Evolutionary conservation across 2,888 invertebrate genomes (phyloP), one percentile per base, ranked within the genome.

Genomic region (Tachystola acroxantha): DNA sequence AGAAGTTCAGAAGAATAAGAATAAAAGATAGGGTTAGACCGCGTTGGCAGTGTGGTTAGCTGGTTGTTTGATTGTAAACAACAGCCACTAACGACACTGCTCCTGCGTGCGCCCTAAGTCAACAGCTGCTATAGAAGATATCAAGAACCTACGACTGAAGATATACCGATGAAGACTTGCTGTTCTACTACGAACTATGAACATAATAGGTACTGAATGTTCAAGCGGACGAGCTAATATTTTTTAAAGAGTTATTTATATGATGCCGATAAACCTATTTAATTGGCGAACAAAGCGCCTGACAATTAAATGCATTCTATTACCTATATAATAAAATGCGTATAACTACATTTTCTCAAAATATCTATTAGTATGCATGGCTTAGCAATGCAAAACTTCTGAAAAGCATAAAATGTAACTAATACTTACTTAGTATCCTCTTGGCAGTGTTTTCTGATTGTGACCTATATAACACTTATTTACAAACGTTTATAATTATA

Each of bases 31-130:
- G 63, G 82, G 82, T n/a, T 81, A 73, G 88, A 88, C 90, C 93
- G 91, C 92, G 89, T 89, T 96, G 97, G 97, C 97, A 98, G 97
- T 97, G 97, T 97, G 96, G 97, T 97, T 98, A 97, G 97, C 97
- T 97, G 97, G 97, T 98, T 97, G 97, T 97, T 94, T 91, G 74
- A 72, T 50, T 48, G 33, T 69, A 58, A 84, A 53, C 58, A 92
- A 96, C 96, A 95, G 93, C 97, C 97, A 94, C 96, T 97, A 94
- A 91, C 94, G 91, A 89, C 96, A 95, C 96, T 95, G 93, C 96
- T 93, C 87, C 91, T 91, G 92, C 91, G 94, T 92, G 80, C 88
- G 66, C 76, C 85, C 82, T 63, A 51, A 43, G 45, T 49, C 32
- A 19, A 10, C 33, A n/a, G 14, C 6, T 28, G 7, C 10, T 26